Base-by-base conservation (phyloP, 92 coral and sea anemone genomes). In the Pocillopora meandrina region DNA sequence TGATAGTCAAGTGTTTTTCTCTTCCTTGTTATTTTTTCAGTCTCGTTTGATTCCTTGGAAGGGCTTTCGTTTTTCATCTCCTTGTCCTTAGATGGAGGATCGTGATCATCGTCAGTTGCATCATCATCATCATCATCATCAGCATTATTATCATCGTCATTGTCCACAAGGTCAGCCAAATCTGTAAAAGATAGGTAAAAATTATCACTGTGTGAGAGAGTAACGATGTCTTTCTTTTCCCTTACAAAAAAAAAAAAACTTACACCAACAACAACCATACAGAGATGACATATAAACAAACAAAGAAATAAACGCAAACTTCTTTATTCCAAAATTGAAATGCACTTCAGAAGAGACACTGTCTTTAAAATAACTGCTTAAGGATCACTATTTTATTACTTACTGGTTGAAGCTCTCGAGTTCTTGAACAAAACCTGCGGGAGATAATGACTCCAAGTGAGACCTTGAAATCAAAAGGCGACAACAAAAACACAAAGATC, bases 401-500 rank as follows among this genome's bases (percentile, higher is more conserved):
- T 76, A 95, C 98, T 95, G 82, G 94, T 80, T 15, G 95, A 92
- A 57, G 88, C 95, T 77, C 86, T 92, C 23, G 98, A 95, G 77
- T 92, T 93, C 78, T 93, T 87, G 86, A 93, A 86, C 36, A 95
- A 89, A 13, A 86, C 91, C 98, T 95, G 83, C 16, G 31, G 19
- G 74, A 42, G 20, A 36, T 3, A 18, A 64, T 2, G 1, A 57
- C 3, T 33, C 20, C 3, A 10, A 58, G 19, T 15, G 9, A n/a
- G 42, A 55, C n/a, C 36, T 36, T 35, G 42, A 63, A 9, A 61
- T 12, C 36, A 72, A 47, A 0, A 64, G 19, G 18, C 59, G 10
- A 19, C 0, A 55, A 12, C 6, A 2, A 18, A 0, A 1, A 36
- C 47, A 69, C 23, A 1, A 16, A 70, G 23, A 19, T 12, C 74